Evolutionary conservation across 1,140 invertebrate species (phyloP).

Genomic region (Drosophila sp.): DNA sequence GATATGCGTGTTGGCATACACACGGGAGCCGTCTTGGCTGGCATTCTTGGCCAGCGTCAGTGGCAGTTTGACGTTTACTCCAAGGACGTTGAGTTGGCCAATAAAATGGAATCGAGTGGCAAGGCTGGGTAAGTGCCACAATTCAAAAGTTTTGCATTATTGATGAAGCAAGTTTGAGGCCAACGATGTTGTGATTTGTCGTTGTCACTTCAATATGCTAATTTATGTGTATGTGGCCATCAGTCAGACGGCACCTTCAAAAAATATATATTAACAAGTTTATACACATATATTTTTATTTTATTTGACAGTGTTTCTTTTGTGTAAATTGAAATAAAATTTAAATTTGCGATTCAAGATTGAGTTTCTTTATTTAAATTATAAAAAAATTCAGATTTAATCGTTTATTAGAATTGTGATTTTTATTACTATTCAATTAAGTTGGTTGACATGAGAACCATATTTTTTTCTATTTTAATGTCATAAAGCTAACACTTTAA

Average conservation of each 20-base stretch:
- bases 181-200: conserved; percentile 54
- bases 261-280: no score
- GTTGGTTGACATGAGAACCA: no score
- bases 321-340: no score
- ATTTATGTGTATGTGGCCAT: conserved; percentile 51
- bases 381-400: no score
- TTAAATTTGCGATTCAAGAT: no score
- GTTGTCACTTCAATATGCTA: conserved; percentile 64
- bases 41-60: conserved; percentile 97
- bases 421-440: no score
- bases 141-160: conserved; percentile 50
- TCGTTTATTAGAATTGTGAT: no score
- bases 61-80: conserved; percentile 99
- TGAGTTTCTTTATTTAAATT: no score
- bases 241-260: neutral
- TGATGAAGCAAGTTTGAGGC: conserved; percentile 36
- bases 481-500: no score
- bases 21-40: conserved; percentile 97
- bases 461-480: no score
- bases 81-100: conserved; percentile 98
- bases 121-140: conserved; percentile 92
- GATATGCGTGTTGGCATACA: conserved; percentile 99
- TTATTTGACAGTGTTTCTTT: no score
- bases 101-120: conserved; percentile 99
- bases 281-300: no score